Evolutionary conservation across 1,140 invertebrate genomes (phyloP), one percentile per base, ranked within the genome.

Genomic region (Acyrthosiphon pisum): DNA sequence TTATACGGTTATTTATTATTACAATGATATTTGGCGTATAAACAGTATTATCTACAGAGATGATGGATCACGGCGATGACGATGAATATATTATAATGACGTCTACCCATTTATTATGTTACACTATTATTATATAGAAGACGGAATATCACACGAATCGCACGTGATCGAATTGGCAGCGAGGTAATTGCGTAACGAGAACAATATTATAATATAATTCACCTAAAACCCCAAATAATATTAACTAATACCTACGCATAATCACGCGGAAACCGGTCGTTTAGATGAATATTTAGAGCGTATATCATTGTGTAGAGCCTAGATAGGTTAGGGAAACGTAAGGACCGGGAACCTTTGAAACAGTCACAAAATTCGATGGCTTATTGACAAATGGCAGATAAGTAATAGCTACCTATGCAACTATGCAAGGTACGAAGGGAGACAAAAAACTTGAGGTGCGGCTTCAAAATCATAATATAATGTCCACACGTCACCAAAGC

Each of bases 1-100:
- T 76, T 76, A n/a, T 76, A 76, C 60, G 60, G 30, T 76, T 76
- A 76, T 76, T 76, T 76, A 76, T 76, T 76, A 35, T n/a, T n/a
- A 23, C 60, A 14, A 18, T 30, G 60, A 35, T 76, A 11, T 76
- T 76, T 76, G 60, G 60, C 30, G 60, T 76, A 76, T n/a, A n/a
- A 76, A n/a, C n/a, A 76, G 60, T 18, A 76, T 76, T 35, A n/a
- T 76, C 30, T 76, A 20, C 3, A 76, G 30, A n/a, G 60, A 76
- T 76, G 60, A 76, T 76, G 60, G 60, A 76, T 76, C 60, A 76
- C 30, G 14, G 60, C 60, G 60, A 76, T 76, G 60, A 76, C 60
- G 30, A 76, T n/a, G 60, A 76, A 76, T 76, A 76, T 76, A 76
- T 76, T 76, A n/a, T 76, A 76, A 76, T 35, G 60, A 76, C 60